These are phyloP conservation scores for Goniozus legneri DNA, from an alignment of 1,140 invertebrate species.

Conservation along the genomic window DNA sequence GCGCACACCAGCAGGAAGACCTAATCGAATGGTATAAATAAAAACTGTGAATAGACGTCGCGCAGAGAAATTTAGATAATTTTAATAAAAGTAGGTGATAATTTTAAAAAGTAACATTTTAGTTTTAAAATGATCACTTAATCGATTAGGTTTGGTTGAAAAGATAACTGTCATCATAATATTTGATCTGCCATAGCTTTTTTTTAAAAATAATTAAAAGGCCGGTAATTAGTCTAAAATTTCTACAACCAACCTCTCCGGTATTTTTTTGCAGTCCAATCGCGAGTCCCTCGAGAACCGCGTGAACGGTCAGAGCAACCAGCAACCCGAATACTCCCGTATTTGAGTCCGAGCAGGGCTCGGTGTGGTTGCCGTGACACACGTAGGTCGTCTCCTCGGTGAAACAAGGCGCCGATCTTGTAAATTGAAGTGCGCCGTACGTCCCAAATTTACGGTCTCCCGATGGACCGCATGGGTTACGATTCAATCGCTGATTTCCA, in stretches of 20 bases:
- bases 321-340: slow-evolving; percentile 62
- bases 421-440: not conserved
- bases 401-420: slow-evolving; percentile 19
- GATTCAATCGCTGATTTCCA: slow-evolving; percentile 8
- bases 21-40: too few relatives aligned
- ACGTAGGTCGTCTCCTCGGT: slow-evolving; percentile 55
- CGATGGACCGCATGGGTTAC: not conserved
- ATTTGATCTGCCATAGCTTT: too few relatives aligned
- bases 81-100: not conserved
- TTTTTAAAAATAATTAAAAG: too few relatives aligned
- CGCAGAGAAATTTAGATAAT: slow-evolving; percentile 17
- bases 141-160: not conserved
- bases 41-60: too few relatives aligned
- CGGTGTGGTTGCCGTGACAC: slow-evolving; percentile 62
- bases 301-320: slow-evolving; percentile 72
- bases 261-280: slow-evolving; percentile 70
- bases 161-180: too few relatives aligned
- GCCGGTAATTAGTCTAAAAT: too few relatives aligned
- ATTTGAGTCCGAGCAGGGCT: slow-evolving; percentile 56
- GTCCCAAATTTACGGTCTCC: not conserved
- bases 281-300: slow-evolving; percentile 77
- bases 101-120: not conserved
- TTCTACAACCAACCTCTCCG: slow-evolving; percentile 54
- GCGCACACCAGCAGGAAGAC: slow-evolving; percentile 68
- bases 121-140: too few relatives aligned